Evolutionary conservation across 2,888 invertebrate genomes (phyloP).

Genomic region (Sphaerolaimus hirsutus): DNA sequence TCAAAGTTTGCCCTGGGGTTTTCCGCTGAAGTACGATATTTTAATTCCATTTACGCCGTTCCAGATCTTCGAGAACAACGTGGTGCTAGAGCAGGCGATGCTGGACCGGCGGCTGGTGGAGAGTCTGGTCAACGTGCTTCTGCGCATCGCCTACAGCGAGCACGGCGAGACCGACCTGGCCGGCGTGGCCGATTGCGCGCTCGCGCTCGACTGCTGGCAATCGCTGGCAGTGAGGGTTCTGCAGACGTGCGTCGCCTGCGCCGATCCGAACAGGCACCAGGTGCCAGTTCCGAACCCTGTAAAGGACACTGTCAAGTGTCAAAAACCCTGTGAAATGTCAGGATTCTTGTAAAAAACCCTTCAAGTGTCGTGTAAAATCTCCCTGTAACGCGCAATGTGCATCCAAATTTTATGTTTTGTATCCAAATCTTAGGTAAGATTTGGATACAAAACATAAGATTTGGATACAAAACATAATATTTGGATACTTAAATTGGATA

Average conservation of each 20-base stretch:
- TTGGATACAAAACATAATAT: too few relatives aligned
- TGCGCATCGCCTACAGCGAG: conserved; percentile 5
- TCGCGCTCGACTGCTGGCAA: conserved; percentile 6
- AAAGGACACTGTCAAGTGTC: neutral
- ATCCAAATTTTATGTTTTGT: too few relatives aligned
- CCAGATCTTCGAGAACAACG: conserved; percentile 17
- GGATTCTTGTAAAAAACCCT: too few relatives aligned
- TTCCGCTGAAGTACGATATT: too few relatives aligned
- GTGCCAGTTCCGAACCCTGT: neutral
- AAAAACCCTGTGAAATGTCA: neutral
- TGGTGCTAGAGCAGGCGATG: conserved; percentile 16
- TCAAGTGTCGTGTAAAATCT: too few relatives aligned
- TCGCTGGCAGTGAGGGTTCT: conserved; percentile 2
- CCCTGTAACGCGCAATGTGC: too few relatives aligned
- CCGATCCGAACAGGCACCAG: conserved; percentile 3
- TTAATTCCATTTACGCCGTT: too few relatives aligned
- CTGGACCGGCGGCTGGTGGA: conserved; percentile 15
- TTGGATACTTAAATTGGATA: too few relatives aligned
- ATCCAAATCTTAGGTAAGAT: too few relatives aligned
- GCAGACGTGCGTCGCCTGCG: neutral
- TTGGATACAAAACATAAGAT: too few relatives aligned
- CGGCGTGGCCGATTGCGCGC: neutral
- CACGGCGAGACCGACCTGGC: neutral
- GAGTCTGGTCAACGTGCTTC: conserved; percentile 11
- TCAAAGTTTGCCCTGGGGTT: too few relatives aligned